phyloP scores from a whole-genome alignment of 2,797 vertebrate genomes.

The Nothura maculosa region DNA sequence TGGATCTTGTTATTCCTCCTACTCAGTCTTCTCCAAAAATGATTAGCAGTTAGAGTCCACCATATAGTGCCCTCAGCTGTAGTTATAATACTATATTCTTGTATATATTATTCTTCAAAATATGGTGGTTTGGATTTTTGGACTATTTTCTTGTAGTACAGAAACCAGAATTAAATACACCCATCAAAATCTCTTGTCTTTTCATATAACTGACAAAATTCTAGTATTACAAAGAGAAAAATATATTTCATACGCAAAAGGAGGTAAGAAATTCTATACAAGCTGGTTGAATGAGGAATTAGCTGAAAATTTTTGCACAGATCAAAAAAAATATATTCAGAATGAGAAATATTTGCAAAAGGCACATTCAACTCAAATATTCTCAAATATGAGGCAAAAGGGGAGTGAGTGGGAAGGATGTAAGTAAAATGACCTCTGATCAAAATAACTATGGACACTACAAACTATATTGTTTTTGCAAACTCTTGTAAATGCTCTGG shows the following conservation, averaged over 20 bases:
- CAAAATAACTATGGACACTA: background rate
- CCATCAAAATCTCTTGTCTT: background rate
- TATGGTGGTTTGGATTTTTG: background rate
- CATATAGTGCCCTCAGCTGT: background rate
- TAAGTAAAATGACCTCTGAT: background rate
- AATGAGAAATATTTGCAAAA: background rate
- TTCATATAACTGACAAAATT: background rate
- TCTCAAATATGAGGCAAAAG: background rate
- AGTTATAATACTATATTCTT: background rate
- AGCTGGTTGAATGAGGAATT: background rate
- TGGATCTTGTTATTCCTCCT: background rate
- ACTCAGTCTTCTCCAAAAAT: background rate
- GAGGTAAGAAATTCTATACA: background rate
- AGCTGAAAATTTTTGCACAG: background rate
- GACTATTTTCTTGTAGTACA: background rate
- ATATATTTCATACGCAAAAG: background rate
- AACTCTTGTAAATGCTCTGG: background rate
- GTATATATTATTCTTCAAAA: background rate
- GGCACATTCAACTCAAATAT: background rate
- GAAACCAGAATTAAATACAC: background rate
- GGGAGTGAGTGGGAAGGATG: background rate
- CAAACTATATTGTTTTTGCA: background rate
- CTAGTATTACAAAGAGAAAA: background rate
- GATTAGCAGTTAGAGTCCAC: background rate
- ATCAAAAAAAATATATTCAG: background rate